Conservation (phyloP, 2,888 invertebrate genomes). For the Nezara viridula region DNA sequence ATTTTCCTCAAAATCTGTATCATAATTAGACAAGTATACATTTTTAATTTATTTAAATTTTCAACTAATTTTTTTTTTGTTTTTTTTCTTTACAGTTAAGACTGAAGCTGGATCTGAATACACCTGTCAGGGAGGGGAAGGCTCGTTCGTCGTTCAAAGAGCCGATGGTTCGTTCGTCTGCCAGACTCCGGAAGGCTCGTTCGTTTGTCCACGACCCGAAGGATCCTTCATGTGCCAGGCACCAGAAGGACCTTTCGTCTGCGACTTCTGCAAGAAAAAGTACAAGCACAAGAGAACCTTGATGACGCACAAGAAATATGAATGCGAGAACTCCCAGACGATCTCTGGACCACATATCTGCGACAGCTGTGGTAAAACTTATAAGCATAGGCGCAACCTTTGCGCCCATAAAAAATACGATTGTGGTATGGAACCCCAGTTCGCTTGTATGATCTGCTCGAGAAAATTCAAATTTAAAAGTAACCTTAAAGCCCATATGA, state of each 20-base stretch:
- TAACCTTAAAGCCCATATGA: slow-evolving; percentile 55
- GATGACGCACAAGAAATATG: slow-evolving; percentile 64
- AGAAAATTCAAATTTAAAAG: slow-evolving; percentile 58
- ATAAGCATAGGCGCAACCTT: slow-evolving; percentile 63
- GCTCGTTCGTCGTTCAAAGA: slow-evolving; percentile 10
- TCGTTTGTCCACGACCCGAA: slow-evolving; percentile 12
- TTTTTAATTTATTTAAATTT: not conserved
- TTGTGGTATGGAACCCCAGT: slow-evolving; percentile 69
- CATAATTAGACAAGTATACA: slow-evolving; percentile 26
- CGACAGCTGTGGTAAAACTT: slow-evolving; percentile 60
- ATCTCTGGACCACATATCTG: slow-evolving; percentile 54
- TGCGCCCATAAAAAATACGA: slow-evolving; percentile 68
- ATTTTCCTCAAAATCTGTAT: not conserved
- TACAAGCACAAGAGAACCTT: slow-evolving; percentile 64
- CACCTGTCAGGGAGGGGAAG: slow-evolving; percentile 18
- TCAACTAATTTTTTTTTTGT: not conserved
- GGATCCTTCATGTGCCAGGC: slow-evolving; percentile 48
- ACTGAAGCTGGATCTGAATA: not conserved
- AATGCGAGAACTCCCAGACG: slow-evolving; percentile 68
- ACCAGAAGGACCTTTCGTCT: slow-evolving; percentile 58
- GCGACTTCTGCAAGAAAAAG: slow-evolving; percentile 62
- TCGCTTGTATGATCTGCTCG: slow-evolving; percentile 67
- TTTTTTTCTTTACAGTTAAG: slow-evolving; percentile 1
- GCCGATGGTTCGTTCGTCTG: slow-evolving; percentile 25
- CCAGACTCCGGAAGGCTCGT: slow-evolving; percentile 6